Evolutionary conservation across 2,113 vertebrate species (phyloP).

Genomic region (Leptocoma aspasia): DNA sequence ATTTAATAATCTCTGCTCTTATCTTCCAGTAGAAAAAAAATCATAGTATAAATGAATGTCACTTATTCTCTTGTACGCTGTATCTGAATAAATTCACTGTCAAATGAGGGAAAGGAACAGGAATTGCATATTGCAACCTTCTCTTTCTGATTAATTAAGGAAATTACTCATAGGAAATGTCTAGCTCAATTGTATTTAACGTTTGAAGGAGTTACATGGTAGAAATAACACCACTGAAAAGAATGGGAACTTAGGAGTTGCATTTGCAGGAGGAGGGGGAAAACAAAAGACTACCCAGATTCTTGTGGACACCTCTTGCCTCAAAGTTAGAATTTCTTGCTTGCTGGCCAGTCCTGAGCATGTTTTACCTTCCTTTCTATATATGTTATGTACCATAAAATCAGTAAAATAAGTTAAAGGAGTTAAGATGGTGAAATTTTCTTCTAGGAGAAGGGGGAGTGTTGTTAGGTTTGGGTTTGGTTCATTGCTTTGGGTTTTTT

Average conservation of each 20-base stretch:
- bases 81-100: background rate
- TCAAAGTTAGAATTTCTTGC: background rate
- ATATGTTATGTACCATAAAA: background rate
- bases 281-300: background rate
- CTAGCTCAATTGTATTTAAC: background rate
- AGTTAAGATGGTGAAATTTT: background rate
- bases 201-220: background rate
- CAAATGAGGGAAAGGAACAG: background rate
- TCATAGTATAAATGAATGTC: background rate
- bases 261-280: background rate
- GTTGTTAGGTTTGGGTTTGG: background rate
- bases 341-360: background rate
- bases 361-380: background rate
- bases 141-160: background rate
- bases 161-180: background rate
- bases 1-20: background rate
- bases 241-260: background rate
- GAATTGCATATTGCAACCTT: background rate
- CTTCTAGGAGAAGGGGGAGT: background rate
- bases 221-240: background rate
- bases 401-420: background rate
- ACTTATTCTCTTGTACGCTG: accelerated
- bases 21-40: background rate
- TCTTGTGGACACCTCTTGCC: background rate
- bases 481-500: background rate